Evolutionary conservation across 2,113 vertebrate species (phyloP).

Genomic region (Gasterosteus nipponicus): DNA sequence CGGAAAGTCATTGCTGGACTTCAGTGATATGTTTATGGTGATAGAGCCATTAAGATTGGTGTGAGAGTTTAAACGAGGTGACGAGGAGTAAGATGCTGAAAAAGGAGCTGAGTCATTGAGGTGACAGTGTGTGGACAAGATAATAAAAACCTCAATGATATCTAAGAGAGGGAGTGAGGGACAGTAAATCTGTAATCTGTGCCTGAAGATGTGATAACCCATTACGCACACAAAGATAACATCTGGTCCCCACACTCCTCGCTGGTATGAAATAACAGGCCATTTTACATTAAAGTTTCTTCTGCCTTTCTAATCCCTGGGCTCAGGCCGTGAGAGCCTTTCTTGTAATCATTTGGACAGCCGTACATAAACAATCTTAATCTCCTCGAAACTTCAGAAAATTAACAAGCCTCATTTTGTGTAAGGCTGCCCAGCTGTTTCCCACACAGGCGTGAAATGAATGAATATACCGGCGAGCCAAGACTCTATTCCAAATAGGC

Average conservation of each 20-base stretch:
- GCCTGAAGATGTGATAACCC: slow-evolving; percentile 71
- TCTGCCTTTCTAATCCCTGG: slow-evolving; percentile 65
- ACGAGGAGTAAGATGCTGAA: slow-evolving; percentile 56
- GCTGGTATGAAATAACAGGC: slow-evolving; percentile 59
- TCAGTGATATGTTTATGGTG: slow-evolving; percentile 62
- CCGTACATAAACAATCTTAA: slow-evolving; percentile 63
- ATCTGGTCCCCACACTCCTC: slow-evolving; percentile 67
- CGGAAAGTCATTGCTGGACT: slow-evolving; percentile 59
- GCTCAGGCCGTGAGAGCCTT: slow-evolving; percentile 40
- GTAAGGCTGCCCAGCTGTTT: slow-evolving; percentile 49
- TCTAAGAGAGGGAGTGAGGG: slow-evolving; percentile 54
- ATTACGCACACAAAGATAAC: slow-evolving; percentile 73
- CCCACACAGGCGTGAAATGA: slow-evolving; percentile 35
- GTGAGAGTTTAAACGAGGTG: slow-evolving; percentile 66
- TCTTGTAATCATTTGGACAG: slow-evolving; percentile 46
- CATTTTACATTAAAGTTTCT: slow-evolving; percentile 69
- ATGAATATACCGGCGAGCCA: slow-evolving; percentile 29
- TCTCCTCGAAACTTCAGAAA: slow-evolving; percentile 64
- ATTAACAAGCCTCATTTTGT: slow-evolving; percentile 56
- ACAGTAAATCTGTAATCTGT: slow-evolving; percentile 70
- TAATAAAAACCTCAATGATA: slow-evolving; percentile 69
- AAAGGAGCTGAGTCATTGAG: slow-evolving; percentile 65
- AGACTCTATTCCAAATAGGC: slow-evolving; percentile 13
- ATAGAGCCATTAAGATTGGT: slow-evolving; percentile 65
- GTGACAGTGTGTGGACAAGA: slow-evolving; percentile 65